A percentile compares a stretch with the other conserved stretches of the same genome.
Evolutionary conservation across 2,113 vertebrate genomes (phyloP).

Genomic region (Loxodonta africana): DNA sequence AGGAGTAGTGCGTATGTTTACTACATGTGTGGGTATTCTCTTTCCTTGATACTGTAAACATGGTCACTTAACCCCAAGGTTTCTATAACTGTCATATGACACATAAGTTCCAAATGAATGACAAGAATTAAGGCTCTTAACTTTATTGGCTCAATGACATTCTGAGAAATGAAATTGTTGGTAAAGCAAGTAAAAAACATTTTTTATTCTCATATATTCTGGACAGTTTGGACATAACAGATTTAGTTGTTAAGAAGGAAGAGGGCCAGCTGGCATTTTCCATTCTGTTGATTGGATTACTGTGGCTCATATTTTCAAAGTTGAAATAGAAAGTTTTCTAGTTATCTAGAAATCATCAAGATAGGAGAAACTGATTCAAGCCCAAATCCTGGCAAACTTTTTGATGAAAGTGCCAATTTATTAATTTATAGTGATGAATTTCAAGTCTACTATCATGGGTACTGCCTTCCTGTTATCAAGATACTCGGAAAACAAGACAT

Average conservation of each 20-base stretch:
- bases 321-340: constrained; percentile 33
- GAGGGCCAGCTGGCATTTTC: background rate
- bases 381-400: constrained; percentile 21
- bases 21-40: background rate
- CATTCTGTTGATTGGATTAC: background rate
- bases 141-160: background rate
- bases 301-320: constrained; percentile 13
- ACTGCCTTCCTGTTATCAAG: background rate
- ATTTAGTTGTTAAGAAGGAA: background rate
- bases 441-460: background rate
- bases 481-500: background rate
- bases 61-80: background rate
- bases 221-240: background rate
- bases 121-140: constrained; percentile 33
- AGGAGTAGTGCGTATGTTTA: background rate
- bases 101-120: constrained; percentile 13
- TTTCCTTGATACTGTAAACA: background rate
- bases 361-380: constrained; percentile 59
- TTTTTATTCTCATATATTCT: background rate
- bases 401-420: constrained; percentile 11
- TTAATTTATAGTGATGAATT: background rate
- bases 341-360: constrained; percentile 41
- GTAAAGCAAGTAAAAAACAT: background rate
- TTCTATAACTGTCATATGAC: background rate
- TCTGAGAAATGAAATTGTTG: constrained; percentile 1